Conservation (phyloP, 1,140 invertebrate species). For the Leptopilina boulardi region DNA sequence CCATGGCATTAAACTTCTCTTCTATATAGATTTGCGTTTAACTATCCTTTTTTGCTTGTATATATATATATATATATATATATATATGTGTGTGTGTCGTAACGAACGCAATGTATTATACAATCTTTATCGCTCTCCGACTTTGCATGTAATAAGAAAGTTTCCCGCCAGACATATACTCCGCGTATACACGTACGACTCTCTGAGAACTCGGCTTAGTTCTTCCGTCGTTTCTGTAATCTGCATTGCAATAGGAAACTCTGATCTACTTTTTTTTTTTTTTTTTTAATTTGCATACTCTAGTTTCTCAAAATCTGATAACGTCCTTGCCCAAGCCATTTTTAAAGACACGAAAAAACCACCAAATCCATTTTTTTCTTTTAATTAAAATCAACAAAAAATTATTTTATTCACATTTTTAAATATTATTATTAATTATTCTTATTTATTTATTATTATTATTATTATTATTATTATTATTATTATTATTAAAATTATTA, state of each 20-base stretch:
- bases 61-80: no score
- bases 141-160: conserved; percentile 32
- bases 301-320: conserved; percentile 14
- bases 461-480: no score
- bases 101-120: conserved; percentile 20
- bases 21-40: conserved; percentile 14
- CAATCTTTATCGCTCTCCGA: conserved; percentile 25
- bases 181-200: background rate
- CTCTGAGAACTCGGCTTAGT: background rate
- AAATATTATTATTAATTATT: no score
- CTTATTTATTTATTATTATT: no score
- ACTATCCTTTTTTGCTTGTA: conserved; percentile 1
- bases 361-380: background rate
- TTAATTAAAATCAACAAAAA: no score
- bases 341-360: background rate
- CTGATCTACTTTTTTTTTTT: conserved; percentile 12
- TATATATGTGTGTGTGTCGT: no score
- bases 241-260: conserved; percentile 15
- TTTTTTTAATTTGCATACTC: conserved; percentile 12
- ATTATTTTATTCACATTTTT: no score
- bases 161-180: conserved; percentile 10
- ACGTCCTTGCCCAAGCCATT: background rate
- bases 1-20: conserved; percentile 27
- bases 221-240: conserved; percentile 15
- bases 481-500: no score